Evolutionary conservation across 2,888 invertebrate species (phyloP), one percentile per base, ranked within the genome.

Genomic region (Acanthosepion lycidas): DNA sequence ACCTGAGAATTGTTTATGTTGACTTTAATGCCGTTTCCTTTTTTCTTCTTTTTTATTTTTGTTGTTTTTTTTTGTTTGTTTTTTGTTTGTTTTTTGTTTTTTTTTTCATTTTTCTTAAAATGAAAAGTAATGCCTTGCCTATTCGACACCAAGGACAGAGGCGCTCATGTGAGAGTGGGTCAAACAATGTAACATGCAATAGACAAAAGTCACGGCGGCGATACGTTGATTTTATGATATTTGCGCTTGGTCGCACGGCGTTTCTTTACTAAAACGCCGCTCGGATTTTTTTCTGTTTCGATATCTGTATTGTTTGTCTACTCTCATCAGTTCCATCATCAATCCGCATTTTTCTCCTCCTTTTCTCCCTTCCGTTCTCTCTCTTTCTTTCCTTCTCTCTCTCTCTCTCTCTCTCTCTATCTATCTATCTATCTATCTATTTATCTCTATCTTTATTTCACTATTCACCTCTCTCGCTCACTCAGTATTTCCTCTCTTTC

Each of bases 101-200:
- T 18, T 20, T 59, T 23, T 23, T 6, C 5, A 18, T 6, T 20
- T 6, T 23, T 23, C 59, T 20, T 2, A 12, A 9, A 12, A 15
- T 4, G 15, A n/a, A 78, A 9, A 18, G 15, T 78, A n/a, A 33
- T 78, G 78, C 4, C 78, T 78, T 78, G n/a, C 4, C 15, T 12
- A 15, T 3, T 15, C 78, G 18, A 33, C 15, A 33, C 78, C n/a
- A 78, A n/a, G 78, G 78, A n/a, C 78, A 33, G 33, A n/a, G 78
- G 12, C 12, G 33, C n/a, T 78, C 78, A 78, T n/a, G 78, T n/a
- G n/a, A 78, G 78, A 78, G 78, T 78, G 12, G 78, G 78, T 78
- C n/a, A 78, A 78, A 78, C 78, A 78, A 78, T 78, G 78, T 78
- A 78, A 78, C n/a, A 78, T 78, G n/a, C 78, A 78, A 78, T 12